Evolutionary conservation across 2,888 invertebrate genomes (phyloP), one percentile per base, ranked within the genome.

Genomic region (Campoplex capitator): DNA sequence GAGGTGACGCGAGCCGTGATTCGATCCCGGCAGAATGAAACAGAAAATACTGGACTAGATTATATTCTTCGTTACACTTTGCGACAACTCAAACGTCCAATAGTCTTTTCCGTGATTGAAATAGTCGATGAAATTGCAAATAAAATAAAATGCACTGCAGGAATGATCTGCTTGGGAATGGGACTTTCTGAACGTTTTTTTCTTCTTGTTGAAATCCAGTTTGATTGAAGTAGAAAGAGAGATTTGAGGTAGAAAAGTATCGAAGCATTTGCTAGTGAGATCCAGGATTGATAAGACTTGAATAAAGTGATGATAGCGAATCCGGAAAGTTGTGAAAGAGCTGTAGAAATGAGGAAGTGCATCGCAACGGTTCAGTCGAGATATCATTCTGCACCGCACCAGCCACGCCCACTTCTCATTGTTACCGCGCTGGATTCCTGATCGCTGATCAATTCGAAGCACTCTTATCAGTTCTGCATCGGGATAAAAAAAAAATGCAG

Each of bases 1-100:
- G 42, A 75, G 56, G 42, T 45, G 38, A 75, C 75, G 28, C 23
- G 28, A 42, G 42, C 28, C 23, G 58, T 75, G 58, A 75, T 75
- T 75, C 28, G 58, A 75, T 58, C 42, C 45, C 58, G 18, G 51
- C 18, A 16, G 13, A 73, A 73, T 48, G 51, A 38, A 51, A 54
- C 16, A 16, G 16, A 56, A 74, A 54, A 16, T 23, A 51, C 51
- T 58, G 32, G 48, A 48, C 35, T 54, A 51, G n/a, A 51, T 38
- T 56, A n/a, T 8, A 56, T 56, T 56, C 56, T 11, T n/a, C 6
- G 23, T 28, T 23, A 68, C 68, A 9, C 35, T 23, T 23, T 6
- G 74, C 13, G 18, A 18, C 18, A 11, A 38, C 9, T 11, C 7
- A 38, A 74, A 74, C 13, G 32, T 7, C 32, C 32, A 16, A 58